Evolutionary conservation across 30 jellyfish, hydroid and myxozoan genomes (phyloP).

Genomic region (Phacellophora camtschatica): DNA sequence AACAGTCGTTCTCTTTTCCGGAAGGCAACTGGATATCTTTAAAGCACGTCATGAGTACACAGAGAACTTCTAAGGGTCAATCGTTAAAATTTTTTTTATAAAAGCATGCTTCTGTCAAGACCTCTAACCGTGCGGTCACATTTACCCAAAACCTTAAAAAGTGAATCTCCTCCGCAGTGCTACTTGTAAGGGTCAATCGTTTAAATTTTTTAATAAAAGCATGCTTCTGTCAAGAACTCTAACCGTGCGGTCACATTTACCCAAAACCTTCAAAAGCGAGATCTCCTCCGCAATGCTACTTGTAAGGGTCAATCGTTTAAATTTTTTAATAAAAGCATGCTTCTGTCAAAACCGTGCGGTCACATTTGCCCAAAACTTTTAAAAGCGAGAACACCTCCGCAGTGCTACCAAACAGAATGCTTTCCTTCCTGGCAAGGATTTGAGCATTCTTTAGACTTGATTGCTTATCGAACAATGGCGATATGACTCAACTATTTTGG

Average conservation of each 20-base stretch:
- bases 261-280: background rate
- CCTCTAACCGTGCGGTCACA: background rate
- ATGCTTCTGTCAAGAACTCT: background rate
- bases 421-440: too few species aligned
- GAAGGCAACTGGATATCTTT: constrained; percentile 70
- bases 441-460: too few species aligned
- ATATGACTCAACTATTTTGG: too few species aligned
- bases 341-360: background rate
- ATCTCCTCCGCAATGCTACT: background rate
- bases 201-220: background rate
- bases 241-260: background rate
- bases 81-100: background rate
- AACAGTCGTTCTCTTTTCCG: constrained; percentile 50
- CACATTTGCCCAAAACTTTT: background rate
- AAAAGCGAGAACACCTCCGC: background rate
- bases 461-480: too few species aligned
- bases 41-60: constrained; percentile 66
- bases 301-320: constrained; percentile 44
- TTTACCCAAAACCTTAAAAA: background rate
- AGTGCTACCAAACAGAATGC: background rate
- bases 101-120: background rate
- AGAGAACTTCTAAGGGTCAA: constrained; percentile 51
- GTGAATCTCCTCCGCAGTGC: background rate
- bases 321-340: background rate
- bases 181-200: constrained; percentile 50